Evolutionary conservation across 2,797 vertebrate species (phyloP).

Genomic region (Cyprinodon diabolis): DNA sequence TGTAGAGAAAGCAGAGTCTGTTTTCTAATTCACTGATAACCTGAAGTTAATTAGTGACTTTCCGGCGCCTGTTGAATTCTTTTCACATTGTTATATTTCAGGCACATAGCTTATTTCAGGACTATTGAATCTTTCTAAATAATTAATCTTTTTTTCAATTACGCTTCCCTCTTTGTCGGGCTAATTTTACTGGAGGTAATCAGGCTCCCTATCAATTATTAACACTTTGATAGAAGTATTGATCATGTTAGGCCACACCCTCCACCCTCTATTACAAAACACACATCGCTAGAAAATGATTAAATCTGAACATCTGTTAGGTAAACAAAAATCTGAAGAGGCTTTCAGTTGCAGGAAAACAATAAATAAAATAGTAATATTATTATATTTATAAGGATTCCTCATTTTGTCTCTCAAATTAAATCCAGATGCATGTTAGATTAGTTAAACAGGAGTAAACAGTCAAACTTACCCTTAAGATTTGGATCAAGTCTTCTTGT

Average conservation of each 20-base stretch:
- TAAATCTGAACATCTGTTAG: neutral
- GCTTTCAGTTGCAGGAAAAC: neutral
- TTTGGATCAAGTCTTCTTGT: slow-evolving; percentile 16
- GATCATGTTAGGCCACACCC: neutral
- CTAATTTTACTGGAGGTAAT: neutral
- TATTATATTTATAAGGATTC: neutral
- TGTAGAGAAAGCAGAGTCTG: neutral
- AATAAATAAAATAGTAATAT: neutral
- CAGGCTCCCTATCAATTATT: neutral
- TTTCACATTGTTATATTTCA: neutral
- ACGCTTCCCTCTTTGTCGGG: neutral
- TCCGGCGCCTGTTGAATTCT: neutral
- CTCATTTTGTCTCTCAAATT: neutral
- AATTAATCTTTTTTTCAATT: neutral
- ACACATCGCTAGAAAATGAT: neutral
- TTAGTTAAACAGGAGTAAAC: slow-evolving; percentile 2
- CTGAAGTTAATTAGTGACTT: neutral
- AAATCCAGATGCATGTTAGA: neutral
- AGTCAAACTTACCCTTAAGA: slow-evolving; percentile 57
- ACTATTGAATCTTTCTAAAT: neutral
- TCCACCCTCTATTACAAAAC: neutral
- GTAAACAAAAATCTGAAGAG: neutral
- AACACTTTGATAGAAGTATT: slow-evolving; percentile 1
- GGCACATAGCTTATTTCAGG: neutral
- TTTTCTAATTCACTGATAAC: neutral